Percentiles rank a stretch among this genome's conserved stretches.
Conservation (phyloP, 2,888 invertebrate genomes). For the Zaprionus lineosus region DNA sequence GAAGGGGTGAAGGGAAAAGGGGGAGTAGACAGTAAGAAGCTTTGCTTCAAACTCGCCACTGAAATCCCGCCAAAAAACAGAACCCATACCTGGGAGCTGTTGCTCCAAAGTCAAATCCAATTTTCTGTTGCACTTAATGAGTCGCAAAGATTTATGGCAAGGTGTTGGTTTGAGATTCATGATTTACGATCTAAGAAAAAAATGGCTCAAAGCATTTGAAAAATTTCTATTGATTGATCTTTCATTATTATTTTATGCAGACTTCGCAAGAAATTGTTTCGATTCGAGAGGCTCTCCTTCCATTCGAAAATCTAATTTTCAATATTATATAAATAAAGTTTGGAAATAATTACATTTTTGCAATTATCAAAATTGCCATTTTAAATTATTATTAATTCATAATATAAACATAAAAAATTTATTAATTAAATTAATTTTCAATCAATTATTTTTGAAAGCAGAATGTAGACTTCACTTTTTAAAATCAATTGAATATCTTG, state of each 20-base stretch:
- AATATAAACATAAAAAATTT: too few relatives aligned
- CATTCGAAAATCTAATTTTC: too few relatives aligned
- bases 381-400: too few relatives aligned
- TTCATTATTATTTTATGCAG: slow-evolving; percentile 13
- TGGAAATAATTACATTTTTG: too few relatives aligned
- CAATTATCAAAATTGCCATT: too few relatives aligned
- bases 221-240: slow-evolving; percentile 70
- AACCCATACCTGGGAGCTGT: slow-evolving; percentile 14
- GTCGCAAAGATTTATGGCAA: slow-evolving; percentile 65
- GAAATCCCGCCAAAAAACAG: slow-evolving; percentile 65
- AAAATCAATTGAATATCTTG: too few relatives aligned
- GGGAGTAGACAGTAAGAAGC: too few relatives aligned
- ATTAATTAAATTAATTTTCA: too few relatives aligned
- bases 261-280: slow-evolving; percentile 32
- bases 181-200: slow-evolving; percentile 63
- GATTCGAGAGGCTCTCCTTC: too few relatives aligned
- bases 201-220: slow-evolving; percentile 55
- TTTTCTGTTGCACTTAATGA: slow-evolving; percentile 72
- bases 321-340: too few relatives aligned
- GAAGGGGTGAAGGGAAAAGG: slow-evolving; percentile 7
- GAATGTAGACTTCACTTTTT: too few relatives aligned
- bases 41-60: slow-evolving; percentile 22
- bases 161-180: slow-evolving; percentile 51
- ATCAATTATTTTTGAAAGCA: too few relatives aligned
- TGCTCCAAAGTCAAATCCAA: slow-evolving; percentile 39